phyloP scores from a whole-genome alignment of 2,113 vertebrate genomes.

The Telmatochromis sp. region DNA sequence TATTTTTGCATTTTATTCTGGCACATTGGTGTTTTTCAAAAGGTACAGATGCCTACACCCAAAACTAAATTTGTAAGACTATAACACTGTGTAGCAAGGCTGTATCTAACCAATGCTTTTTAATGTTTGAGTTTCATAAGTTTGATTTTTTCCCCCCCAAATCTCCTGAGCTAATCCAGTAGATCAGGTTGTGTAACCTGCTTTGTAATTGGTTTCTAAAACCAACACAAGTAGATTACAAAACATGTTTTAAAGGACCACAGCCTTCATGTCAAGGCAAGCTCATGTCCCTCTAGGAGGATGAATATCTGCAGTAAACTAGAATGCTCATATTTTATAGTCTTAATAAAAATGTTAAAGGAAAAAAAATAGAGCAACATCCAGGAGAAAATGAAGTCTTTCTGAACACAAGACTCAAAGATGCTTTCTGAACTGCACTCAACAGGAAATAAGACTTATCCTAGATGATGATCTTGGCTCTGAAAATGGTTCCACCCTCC shows the following conservation, averaged over 20 bases:
- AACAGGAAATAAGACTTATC: neutral
- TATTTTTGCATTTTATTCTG: neutral
- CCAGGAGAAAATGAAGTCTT: fast-evolving
- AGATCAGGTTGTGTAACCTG: neutral
- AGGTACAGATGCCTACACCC: neutral
- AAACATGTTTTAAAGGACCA: neutral
- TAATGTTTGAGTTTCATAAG: neutral
- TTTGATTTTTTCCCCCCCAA: fast-evolving
- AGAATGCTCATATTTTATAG: neutral
- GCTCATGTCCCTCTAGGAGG: neutral
- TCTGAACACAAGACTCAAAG: neutral
- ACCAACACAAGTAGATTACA: neutral
- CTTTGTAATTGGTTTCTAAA: neutral
- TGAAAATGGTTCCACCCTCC: neutral
- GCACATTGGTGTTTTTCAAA: neutral
- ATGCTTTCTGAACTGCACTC: neutral
- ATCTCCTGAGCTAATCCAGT: fast-evolving
- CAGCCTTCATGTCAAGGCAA: neutral
- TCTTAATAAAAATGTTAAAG: neutral
- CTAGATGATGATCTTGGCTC: neutral
- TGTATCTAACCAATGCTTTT: neutral
- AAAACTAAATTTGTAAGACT: neutral
- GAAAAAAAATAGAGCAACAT: fast-evolving
- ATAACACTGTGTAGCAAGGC: neutral
- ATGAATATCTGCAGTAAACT: neutral